Percentiles rank a stretch among this genome's conserved stretches.
phyloP scores from a whole-genome alignment of 2,113 vertebrate species.

The Passer montanus region DNA sequence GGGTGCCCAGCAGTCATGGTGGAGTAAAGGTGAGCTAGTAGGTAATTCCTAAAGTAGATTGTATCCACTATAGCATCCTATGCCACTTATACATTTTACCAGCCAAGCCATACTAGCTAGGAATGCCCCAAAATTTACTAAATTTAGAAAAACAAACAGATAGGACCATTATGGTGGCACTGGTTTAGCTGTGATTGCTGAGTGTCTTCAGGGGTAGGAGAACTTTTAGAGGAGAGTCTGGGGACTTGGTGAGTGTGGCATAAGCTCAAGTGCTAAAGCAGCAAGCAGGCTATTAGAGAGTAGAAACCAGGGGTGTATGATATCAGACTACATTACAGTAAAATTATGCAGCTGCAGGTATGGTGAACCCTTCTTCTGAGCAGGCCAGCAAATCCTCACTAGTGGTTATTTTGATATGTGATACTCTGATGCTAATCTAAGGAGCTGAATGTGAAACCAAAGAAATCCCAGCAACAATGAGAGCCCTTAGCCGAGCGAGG shows the following conservation, averaged over 20 bases:
- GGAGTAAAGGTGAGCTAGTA: background rate
- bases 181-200: background rate
- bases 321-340: background rate
- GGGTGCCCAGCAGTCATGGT: background rate
- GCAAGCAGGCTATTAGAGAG: background rate
- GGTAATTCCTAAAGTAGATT: background rate
- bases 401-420: slow-evolving; percentile 58
- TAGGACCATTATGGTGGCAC: background rate
- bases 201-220: background rate
- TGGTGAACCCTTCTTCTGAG: slow-evolving; percentile 17
- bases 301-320: background rate
- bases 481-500: background rate
- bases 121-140: background rate
- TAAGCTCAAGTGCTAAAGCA: background rate
- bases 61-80: background rate
- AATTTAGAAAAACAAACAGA: accelerated
- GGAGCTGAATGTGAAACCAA: background rate
- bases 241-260: background rate
- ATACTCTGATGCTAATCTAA: slow-evolving; percentile 43
- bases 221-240: background rate
- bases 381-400: slow-evolving; percentile 11
- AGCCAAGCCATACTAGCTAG: background rate
- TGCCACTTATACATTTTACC: background rate
- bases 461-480: slow-evolving; percentile 4
- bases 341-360: slow-evolving; percentile 3